A percentile compares a stretch with the other conserved stretches of the same genome.
Evolutionary conservation across 2,888 invertebrate species (phyloP).

Genomic region (Harpalus rubripes): DNA sequence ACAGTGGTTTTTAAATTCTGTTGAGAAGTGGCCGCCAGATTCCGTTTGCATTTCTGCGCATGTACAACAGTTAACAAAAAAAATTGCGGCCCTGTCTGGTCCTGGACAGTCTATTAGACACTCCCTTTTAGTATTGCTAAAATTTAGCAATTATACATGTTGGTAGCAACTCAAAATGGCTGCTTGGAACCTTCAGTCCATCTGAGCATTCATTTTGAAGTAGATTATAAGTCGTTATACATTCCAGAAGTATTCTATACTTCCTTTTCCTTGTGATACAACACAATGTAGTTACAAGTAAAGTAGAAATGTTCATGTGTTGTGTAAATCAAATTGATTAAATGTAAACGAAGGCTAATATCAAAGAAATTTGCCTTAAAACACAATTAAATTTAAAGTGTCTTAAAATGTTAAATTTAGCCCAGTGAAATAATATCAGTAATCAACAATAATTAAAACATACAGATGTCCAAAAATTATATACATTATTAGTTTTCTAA

Average conservation of each 20-base stretch:
- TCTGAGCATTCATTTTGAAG: constrained; percentile 15
- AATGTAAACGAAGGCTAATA: constrained; percentile 45
- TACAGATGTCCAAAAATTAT: neutral
- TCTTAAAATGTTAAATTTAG: constrained; percentile 45
- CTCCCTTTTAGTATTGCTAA: constrained; percentile 37
- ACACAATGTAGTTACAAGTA: constrained; percentile 10
- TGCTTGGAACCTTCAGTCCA: constrained; percentile 13
- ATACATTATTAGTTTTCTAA: neutral
- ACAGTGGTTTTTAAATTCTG: no score
- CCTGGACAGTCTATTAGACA: no score
- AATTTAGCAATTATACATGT: constrained; percentile 24
- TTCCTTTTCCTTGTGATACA: constrained; percentile 49
- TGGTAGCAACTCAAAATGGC: constrained; percentile 12
- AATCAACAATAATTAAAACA: constrained; percentile 12
- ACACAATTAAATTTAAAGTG: constrained; percentile 43
- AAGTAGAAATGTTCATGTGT: constrained; percentile 11
- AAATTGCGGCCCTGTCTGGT: no score
- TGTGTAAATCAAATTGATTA: constrained; percentile 38
- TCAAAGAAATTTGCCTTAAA: constrained; percentile 54
- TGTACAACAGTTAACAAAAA: no score
- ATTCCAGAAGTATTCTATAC: constrained; percentile 48
- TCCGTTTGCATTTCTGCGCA: no score
- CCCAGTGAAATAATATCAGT: constrained; percentile 37
- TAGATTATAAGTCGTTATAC: constrained; percentile 1
- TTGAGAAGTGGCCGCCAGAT: no score